A percentile compares a stretch with the other conserved stretches of the same genome.
phyloP scores from a whole-genome alignment of 2,113 vertebrate species.

The Oxyura jamaicensis region DNA sequence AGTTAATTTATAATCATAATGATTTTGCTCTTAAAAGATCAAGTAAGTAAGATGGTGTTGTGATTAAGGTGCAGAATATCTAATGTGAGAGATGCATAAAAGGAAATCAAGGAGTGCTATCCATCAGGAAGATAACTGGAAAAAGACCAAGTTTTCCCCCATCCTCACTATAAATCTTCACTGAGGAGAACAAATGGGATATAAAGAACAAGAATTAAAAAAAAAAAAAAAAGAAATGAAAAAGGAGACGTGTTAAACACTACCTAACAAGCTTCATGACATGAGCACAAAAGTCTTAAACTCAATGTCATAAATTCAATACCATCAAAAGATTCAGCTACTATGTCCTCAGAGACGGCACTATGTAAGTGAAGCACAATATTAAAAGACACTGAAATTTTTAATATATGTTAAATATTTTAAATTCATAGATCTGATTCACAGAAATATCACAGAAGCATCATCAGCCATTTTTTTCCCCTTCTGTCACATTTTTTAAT shows the following conservation, averaged over 20 bases:
- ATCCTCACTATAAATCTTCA: constrained; percentile 1
- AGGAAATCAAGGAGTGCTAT: constrained; percentile 29
- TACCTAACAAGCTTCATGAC: constrained; percentile 63
- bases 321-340: not conserved
- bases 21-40: not conserved
- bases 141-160: constrained; percentile 1
- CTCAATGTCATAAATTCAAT: constrained; percentile 57
- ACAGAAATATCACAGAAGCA: not conserved
- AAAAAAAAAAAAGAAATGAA: not conserved
- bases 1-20: not conserved
- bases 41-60: constrained; percentile 6
- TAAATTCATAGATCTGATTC: constrained; percentile 2
- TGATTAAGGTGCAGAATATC: constrained; percentile 42
- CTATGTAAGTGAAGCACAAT: not conserved
- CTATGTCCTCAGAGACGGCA: not conserved
- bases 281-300: constrained; percentile 66
- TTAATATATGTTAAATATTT: constrained; percentile 22
- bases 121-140: constrained; percentile 29
- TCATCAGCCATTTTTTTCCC: not conserved
- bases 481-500: not conserved
- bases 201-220: constrained; percentile 12
- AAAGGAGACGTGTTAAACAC: constrained; percentile 62
- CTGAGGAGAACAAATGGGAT: not conserved
- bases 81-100: constrained; percentile 42
- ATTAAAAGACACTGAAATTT: constrained; percentile 9